Percentiles rank a stretch among this genome's conserved stretches.
phyloP scores from a whole-genome alignment of 2,888 invertebrate species.

The Timema podura region DNA sequence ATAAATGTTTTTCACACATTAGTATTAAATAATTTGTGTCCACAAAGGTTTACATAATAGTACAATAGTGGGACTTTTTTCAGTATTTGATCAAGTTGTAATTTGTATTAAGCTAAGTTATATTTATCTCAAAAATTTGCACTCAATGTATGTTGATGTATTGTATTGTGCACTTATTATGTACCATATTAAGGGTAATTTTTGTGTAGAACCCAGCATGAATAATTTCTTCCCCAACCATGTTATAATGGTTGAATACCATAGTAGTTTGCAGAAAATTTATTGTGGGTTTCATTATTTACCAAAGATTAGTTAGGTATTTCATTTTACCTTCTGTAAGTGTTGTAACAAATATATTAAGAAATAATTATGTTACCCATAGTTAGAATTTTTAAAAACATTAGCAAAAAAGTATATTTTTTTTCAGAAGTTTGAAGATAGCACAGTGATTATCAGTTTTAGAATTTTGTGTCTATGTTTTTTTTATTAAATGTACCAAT shows the following conservation, averaged over 20 bases:
- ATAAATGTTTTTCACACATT: too few species aligned
- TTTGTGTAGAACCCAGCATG: neutral
- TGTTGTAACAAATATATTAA: neutral
- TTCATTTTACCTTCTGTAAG: neutral
- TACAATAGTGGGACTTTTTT: too few species aligned
- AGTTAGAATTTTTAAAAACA: too few species aligned
- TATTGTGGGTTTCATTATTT: neutral
- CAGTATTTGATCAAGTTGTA: too few species aligned
- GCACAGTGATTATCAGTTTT: too few species aligned
- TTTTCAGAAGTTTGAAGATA: too few species aligned
- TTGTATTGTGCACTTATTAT: conserved; percentile 6
- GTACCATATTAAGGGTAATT: neutral
- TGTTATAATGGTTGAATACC: conserved; percentile 15
- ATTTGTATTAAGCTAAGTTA: neutral
- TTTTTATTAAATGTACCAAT: too few species aligned
- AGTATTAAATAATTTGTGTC: too few species aligned
- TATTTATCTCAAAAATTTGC: conserved; percentile 5
- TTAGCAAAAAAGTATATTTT: too few species aligned
- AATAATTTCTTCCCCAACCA: neutral
- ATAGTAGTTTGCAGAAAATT: conserved; percentile 3
- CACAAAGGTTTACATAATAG: too few species aligned
- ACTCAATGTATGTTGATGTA: neutral
- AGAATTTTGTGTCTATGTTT: too few species aligned
- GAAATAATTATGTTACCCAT: too few species aligned
- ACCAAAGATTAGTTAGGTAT: conserved; percentile 10